A percentile compares a stretch with the other conserved stretches of the same genome.
Conservation (phyloP, 2,113 vertebrate species). For the Apodemus speciosus region DNA sequence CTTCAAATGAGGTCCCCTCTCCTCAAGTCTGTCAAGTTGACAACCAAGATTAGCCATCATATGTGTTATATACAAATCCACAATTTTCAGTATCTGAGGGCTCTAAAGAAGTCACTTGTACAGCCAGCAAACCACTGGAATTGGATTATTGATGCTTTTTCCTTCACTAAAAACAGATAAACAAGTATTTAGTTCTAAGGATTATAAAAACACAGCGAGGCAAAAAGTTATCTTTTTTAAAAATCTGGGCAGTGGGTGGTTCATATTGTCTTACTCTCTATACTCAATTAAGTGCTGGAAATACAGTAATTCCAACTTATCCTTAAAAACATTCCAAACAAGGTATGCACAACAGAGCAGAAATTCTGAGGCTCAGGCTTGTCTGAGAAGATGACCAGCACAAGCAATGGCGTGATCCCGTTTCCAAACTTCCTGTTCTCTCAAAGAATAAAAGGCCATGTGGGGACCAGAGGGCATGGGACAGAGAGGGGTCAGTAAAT, state of each 20-base stretch:
- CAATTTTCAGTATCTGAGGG: not conserved
- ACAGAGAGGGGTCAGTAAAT: not conserved
- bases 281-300: not conserved
- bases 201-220: not conserved
- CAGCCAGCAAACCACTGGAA: not conserved
- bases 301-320: not conserved
- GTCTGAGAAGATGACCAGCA: constrained; percentile 55
- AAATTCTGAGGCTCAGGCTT: not conserved
- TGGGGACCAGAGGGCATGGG: constrained; percentile 40
- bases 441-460: constrained; percentile 51
- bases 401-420: not conserved
- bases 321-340: not conserved
- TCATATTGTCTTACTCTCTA: constrained; percentile 1
- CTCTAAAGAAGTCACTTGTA: not conserved
- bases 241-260: not conserved
- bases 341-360: not conserved
- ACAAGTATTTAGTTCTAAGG: constrained; percentile 4
- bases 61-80: not conserved
- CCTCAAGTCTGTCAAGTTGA: too few species aligned
- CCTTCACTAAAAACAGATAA: constrained; percentile 44
- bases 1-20: not conserved
- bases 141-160: not conserved
- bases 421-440: constrained; percentile 17
- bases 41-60: not conserved
- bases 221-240: constrained; percentile 1